A percentile compares a stretch with the other conserved stretches of the same genome.
phyloP scores from a whole-genome alignment of 2,888 invertebrate species.

The Campoplex nolae region DNA sequence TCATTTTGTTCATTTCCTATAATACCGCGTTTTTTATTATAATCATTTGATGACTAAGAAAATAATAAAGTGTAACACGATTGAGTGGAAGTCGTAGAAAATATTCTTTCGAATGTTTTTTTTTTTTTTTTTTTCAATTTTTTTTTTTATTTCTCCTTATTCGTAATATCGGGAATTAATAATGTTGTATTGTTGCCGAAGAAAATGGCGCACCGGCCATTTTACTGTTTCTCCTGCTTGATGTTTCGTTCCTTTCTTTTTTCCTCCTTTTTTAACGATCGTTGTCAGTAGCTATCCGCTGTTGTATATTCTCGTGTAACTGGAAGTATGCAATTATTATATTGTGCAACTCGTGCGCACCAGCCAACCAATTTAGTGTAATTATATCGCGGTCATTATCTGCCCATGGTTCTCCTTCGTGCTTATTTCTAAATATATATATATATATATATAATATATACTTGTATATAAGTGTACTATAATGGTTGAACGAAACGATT shows the following conservation, averaged over 20 bases:
- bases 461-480: background rate
- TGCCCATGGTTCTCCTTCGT: slow-evolving; percentile 69
- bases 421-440: slow-evolving; percentile 34
- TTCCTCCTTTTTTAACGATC: slow-evolving; percentile 52
- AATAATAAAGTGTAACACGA: background rate
- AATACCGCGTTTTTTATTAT: too few relatives aligned
- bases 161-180: slow-evolving; percentile 43
- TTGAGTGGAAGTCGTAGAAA: background rate
- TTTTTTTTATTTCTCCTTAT: slow-evolving; percentile 11
- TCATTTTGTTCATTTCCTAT: too few relatives aligned
- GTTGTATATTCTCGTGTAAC: slow-evolving; percentile 65
- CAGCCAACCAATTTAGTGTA: slow-evolving; percentile 77
- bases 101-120: background rate
- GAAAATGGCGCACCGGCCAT: slow-evolving; percentile 52
- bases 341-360: slow-evolving; percentile 64
- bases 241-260: slow-evolving; percentile 22
- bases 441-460: background rate
- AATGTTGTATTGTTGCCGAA: slow-evolving; percentile 31
- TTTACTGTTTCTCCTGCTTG: slow-evolving; percentile 30
- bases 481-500: slow-evolving; percentile 58
- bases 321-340: slow-evolving; percentile 73
- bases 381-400: slow-evolving; percentile 78
- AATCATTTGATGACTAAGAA: background rate
- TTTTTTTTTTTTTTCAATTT: background rate
- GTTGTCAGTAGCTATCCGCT: slow-evolving; percentile 57